Conservation (phyloP, 1,140 invertebrate species). For the Neodiprion fabricii region DNA sequence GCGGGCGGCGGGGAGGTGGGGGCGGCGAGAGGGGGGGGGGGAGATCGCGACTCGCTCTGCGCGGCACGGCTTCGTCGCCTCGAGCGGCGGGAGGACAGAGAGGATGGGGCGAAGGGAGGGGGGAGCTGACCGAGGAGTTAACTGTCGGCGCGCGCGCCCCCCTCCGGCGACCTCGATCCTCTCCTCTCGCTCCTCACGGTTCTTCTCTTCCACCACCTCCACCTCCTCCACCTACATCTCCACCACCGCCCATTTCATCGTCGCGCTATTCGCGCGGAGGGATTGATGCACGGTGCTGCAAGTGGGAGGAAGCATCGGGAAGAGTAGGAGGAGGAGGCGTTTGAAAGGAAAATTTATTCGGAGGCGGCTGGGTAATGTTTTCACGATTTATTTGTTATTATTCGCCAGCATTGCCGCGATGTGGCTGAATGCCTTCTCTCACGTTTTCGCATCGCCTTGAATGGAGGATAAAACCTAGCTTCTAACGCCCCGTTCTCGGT, state of each 20-base stretch:
- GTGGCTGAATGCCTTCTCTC: too few species aligned
- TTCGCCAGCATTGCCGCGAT: too few species aligned
- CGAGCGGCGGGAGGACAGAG: conserved; percentile 30
- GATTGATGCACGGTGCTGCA: neutral
- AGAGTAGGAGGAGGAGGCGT: too few species aligned
- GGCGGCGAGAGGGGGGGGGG: conserved; percentile 16
- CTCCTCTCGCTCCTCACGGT: neutral
- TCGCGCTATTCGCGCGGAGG: neutral
- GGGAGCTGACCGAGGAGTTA: conserved; percentile 32
- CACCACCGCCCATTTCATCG: too few species aligned
- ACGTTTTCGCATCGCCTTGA: too few species aligned
- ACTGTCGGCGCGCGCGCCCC: conserved; percentile 40
- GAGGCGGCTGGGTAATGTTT: too few species aligned
- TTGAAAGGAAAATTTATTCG: too few species aligned
- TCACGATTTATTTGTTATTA: too few species aligned
- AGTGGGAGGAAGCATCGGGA: neutral
- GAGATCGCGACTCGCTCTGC: conserved; percentile 19
- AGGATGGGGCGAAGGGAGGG: conserved; percentile 24
- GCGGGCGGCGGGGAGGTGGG: neutral
- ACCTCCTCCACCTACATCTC: too few species aligned
- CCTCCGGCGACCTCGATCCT: conserved; percentile 26
- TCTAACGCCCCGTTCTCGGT: too few species aligned
- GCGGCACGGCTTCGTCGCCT: conserved; percentile 16
- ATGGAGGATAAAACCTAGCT: too few species aligned
- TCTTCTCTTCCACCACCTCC: too few species aligned